A percentile compares a stretch with the other conserved stretches of the same genome.
Conservation (phyloP, 2,797 vertebrate species). For the Neosilurus hyrtlii region DNA sequence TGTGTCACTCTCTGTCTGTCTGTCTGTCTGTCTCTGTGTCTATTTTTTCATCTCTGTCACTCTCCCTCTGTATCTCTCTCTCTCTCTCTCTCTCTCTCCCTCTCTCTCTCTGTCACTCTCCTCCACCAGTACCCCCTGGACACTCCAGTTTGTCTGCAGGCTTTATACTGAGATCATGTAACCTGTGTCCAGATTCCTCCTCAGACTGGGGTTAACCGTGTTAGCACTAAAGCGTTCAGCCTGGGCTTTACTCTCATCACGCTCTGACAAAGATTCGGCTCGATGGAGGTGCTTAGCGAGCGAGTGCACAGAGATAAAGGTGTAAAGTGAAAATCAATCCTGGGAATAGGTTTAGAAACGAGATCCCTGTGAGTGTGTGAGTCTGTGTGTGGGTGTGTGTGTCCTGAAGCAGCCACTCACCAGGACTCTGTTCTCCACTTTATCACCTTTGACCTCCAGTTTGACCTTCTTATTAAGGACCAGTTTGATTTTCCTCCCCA, state of each 20-base stretch:
- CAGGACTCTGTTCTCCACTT: constrained; percentile 80
- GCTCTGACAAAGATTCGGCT: no score
- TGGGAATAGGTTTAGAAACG: not conserved
- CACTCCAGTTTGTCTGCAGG: not conserved
- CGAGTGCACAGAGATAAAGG: not conserved
- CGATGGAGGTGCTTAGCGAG: not conserved
- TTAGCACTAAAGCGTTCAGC: not conserved
- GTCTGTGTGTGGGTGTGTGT: not conserved
- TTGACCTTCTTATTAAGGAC: constrained; percentile 80
- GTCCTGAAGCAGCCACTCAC: constrained; percentile 63
- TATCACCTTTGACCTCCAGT: constrained; percentile 80
- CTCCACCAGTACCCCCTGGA: not conserved
- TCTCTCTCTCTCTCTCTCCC: not conserved
- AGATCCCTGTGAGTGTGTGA: not conserved
- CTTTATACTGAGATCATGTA: not conserved
- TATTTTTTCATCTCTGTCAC: no score
- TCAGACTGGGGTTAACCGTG: not conserved
- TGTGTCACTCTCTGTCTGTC: no score
- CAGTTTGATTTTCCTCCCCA: constrained; percentile 82
- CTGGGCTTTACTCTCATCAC: not conserved
- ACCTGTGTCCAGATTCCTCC: not conserved
- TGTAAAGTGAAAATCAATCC: constrained; percentile 5
- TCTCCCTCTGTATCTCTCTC: no score
- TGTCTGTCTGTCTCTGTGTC: no score
- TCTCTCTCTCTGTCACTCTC: not conserved